Evolutionary conservation across 2,797 vertebrate species (phyloP).

Genomic region (Crenichthys baileyi): DNA sequence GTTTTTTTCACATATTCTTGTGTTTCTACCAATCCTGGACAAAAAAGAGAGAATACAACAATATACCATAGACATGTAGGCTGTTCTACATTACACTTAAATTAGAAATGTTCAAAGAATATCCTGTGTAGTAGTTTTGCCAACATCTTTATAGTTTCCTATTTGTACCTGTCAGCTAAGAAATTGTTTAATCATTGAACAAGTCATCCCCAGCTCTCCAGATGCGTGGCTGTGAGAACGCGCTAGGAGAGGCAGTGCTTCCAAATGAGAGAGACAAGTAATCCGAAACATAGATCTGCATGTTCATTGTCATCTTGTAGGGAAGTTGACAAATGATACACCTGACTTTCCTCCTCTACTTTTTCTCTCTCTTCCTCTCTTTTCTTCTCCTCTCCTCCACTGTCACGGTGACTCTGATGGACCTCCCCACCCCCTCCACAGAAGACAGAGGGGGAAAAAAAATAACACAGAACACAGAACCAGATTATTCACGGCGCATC

Average conservation of each 20-base stretch:
- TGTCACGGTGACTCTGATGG: conserved; percentile 43
- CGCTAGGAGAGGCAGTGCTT: conserved; percentile 4
- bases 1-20: background rate
- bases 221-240: conserved; percentile 30
- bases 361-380: conserved; percentile 25
- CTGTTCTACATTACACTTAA: background rate
- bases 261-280: conserved; percentile 56
- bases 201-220: conserved; percentile 31
- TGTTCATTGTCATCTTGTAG: conserved; percentile 71
- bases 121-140: background rate
- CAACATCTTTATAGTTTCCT: conserved; percentile 16
- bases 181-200: conserved; percentile 57
- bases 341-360: conserved; percentile 51
- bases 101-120: background rate
- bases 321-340: conserved; percentile 74
- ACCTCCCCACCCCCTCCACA: conserved; percentile 15
- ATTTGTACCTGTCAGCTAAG: conserved; percentile 36
- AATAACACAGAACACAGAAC: conserved; percentile 68
- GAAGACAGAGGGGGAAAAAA: conserved; percentile 36
- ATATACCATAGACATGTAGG: background rate
- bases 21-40: conserved; percentile 1
- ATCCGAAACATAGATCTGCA: conserved; percentile 56
- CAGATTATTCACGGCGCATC: conserved; percentile 75
- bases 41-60: conserved; percentile 1
- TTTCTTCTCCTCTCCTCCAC: conserved; percentile 18